Evolutionary conservation across 2,888 invertebrate genomes (phyloP), one percentile per base, ranked within the genome.

Genomic region (Omphaloscelis lunosa): DNA sequence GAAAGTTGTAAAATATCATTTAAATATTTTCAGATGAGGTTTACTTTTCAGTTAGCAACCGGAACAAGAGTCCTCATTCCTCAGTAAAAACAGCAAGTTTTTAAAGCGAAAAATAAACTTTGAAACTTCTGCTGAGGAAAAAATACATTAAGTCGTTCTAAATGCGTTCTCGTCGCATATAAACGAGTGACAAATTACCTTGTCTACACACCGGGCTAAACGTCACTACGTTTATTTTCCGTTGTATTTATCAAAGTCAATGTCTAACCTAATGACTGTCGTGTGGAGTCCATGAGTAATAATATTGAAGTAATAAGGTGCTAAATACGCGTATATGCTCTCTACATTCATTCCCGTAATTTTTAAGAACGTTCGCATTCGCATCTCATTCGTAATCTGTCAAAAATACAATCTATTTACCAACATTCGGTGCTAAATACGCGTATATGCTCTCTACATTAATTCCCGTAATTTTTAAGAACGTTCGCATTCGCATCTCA

Each of bases 111-210:
- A 59, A 68, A 58, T 48, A 62, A 45, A 17, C 15, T 56, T 34
- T 17, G 0, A 34, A 72, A 61, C 15, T 59, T 67, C 2, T 20
- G 7, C 56, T 51, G 23, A 59, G 63, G 39, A 67, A 69, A 72
- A 74, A 45, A 45, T 29, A 48, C 20, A 61, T 41, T 48, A 39
- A 78, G 51, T 71, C 56, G 23, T 67, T 80, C 65, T 84, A 74
- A 71, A 84, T 76, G 67, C 72, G 72, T 66, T 59, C 45, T 39
- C 66, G 63, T 72, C 69, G 41, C 74, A 61, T 74, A 27, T 63
- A 82, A 79, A 65, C 68, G 74, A 39, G 34, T 82, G 76, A 85
- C 72, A 84, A 84, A 84, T 84, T 66, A 74, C 72, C 62, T 71
- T 71, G 75, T 77, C 67, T 51, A 39, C 62, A 63, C 39, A 72